phyloP scores from a whole-genome alignment of 2,888 invertebrate species.

The Ochlodes sylvanus region DNA sequence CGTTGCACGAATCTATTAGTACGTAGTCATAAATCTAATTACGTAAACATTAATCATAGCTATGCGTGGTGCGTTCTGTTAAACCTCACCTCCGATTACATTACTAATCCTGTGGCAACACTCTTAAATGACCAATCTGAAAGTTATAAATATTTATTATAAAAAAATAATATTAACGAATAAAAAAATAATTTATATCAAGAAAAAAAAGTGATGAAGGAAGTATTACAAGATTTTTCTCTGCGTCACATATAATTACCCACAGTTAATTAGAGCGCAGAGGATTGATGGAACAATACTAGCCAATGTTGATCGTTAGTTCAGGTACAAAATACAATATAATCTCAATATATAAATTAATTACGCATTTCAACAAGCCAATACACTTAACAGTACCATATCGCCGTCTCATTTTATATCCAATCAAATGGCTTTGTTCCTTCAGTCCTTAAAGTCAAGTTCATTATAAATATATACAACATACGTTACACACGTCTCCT shows the following conservation, averaged over 20 bases:
- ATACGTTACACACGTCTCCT: constrained; percentile 39
- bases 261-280: background rate
- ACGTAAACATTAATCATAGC: constrained; percentile 33
- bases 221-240: constrained; percentile 15
- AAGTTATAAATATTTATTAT: constrained; percentile 50
- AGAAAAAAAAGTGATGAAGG: constrained; percentile 19
- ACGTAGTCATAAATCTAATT: constrained; percentile 26
- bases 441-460: constrained; percentile 36
- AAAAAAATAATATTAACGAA: constrained; percentile 19
- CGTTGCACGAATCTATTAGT: constrained; percentile 61
- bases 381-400: constrained; percentile 28
- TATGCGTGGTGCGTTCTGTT: constrained; percentile 45
- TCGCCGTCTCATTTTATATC: constrained; percentile 20
- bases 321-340: constrained; percentile 35
- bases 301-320: constrained; percentile 13
- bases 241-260: background rate
- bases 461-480: constrained; percentile 43
- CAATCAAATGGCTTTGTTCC: constrained; percentile 33
- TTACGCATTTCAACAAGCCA: constrained; percentile 18
- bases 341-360: constrained; percentile 20
- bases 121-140: constrained; percentile 85
- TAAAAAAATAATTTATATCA: constrained; percentile 25
- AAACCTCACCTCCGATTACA: constrained; percentile 57
- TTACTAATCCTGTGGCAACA: constrained; percentile 78
- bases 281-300: constrained; percentile 32